Evolutionary conservation across 2,113 vertebrate species (phyloP).

Genomic region (Chionomys nivalis): DNA sequence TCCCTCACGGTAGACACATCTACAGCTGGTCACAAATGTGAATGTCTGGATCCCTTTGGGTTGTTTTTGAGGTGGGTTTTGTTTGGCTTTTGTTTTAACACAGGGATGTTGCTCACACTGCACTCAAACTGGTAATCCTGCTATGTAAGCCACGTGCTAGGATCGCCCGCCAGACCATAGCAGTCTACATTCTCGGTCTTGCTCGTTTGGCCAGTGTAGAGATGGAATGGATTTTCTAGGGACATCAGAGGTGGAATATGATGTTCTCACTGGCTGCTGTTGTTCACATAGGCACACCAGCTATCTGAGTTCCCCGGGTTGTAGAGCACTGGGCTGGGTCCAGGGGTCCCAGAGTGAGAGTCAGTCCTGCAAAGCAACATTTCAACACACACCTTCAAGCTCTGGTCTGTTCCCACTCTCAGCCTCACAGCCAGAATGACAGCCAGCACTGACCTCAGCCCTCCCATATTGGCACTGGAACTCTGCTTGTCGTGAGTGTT

Average conservation of each 20-base stretch:
- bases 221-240: not conserved
- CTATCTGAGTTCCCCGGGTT: not conserved
- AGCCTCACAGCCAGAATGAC: not conserved
- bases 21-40: not conserved
- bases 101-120: not conserved
- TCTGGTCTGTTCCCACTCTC: not conserved
- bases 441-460: too few species aligned
- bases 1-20: not conserved
- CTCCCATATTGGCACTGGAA: not conserved
- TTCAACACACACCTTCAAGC: not conserved
- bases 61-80: not conserved
- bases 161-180: not conserved
- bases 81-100: not conserved
- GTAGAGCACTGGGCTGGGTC: not conserved
- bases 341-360: not conserved
- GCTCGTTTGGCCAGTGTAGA: not conserved
- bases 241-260: not conserved
- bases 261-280: not conserved
- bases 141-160: not conserved
- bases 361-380: not conserved
- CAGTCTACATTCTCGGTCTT: not conserved
- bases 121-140: not conserved
- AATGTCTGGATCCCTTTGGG: not conserved
- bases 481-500: fast-evolving
- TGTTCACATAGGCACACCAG: not conserved